Conservation (phyloP, 2,888 invertebrate genomes). For the Tenthredo mesomela region DNA sequence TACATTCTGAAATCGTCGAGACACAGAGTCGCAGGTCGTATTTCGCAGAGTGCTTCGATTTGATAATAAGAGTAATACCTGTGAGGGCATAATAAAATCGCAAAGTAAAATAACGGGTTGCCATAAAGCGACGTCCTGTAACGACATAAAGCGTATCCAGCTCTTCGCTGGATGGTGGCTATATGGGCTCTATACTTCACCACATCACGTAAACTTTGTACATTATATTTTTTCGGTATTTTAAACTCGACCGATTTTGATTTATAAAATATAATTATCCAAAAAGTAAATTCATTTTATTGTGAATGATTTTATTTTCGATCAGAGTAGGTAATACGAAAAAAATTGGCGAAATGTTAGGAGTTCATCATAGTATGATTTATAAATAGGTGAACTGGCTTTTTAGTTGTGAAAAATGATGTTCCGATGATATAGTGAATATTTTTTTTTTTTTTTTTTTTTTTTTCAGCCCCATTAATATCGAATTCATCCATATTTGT, state of each 20-base stretch:
- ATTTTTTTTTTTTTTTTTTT: too few relatives aligned
- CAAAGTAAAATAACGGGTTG: conserved; percentile 23
- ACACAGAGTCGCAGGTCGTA: conserved; percentile 12
- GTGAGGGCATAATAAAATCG: conserved; percentile 31
- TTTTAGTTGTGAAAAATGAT: background rate
- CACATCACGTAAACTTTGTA: background rate
- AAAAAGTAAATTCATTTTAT: background rate
- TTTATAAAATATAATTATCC: background rate
- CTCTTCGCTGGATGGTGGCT: background rate
- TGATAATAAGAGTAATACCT: conserved; percentile 33
- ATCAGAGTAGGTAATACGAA: background rate
- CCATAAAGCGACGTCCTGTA: conserved; percentile 36
- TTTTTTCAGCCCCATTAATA: background rate
- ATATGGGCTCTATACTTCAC: background rate
- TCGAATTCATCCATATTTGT: background rate
- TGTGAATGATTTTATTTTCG: background rate
- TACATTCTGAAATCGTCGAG: background rate
- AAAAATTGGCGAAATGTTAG: background rate
- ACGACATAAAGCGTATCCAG: conserved; percentile 20
- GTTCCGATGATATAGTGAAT: background rate
- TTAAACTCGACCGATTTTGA: background rate
- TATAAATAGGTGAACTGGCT: background rate
- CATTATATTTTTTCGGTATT: background rate
- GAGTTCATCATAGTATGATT: background rate
- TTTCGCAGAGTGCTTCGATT: background rate